These are phyloP conservation scores for Platorchestia sp. DNA, from an alignment of 1,140 invertebrate species.

Conservation along the genomic window DNA sequence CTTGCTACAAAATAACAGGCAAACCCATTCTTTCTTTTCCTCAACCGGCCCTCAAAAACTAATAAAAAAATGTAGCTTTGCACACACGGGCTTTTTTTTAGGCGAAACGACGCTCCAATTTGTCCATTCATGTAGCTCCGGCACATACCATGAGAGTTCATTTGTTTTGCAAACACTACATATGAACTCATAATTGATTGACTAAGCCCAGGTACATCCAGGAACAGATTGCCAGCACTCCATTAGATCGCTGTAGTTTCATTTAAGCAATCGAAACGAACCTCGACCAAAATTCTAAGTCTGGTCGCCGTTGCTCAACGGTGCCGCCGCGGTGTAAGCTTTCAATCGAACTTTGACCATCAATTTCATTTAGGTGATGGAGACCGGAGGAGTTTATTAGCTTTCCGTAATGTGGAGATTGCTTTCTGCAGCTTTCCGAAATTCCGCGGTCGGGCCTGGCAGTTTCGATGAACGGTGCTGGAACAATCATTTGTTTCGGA, in stretches of 20 bases:
- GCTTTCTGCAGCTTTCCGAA: background rate
- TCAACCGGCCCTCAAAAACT: too few species aligned
- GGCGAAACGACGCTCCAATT: background rate
- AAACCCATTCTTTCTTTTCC: too few species aligned
- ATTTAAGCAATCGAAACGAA: background rate
- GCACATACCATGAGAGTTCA: background rate
- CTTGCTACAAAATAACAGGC: too few species aligned
- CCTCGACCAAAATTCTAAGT: background rate
- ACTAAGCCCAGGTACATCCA: too few species aligned
- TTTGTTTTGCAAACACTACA: background rate
- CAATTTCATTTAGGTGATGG: slow-evolving; percentile 23
- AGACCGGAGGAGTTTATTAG: slow-evolving; percentile 20
- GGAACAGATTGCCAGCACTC: too few species aligned
- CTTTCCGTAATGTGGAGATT: slow-evolving; percentile 5
- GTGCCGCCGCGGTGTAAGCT: background rate
- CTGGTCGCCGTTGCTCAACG: background rate
- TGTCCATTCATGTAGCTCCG: background rate
- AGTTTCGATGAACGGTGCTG: background rate
- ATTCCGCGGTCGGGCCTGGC: background rate
- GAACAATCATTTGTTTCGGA: background rate
- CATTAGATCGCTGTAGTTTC: background rate
- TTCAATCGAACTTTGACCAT: slow-evolving; percentile 38
- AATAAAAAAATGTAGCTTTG: too few species aligned
- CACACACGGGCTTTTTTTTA: too few species aligned
- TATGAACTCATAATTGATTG: background rate